Percentiles rank a stretch among this genome's conserved stretches.
phyloP scores from a whole-genome alignment of 2,113 vertebrate genomes.

The Oxyura jamaicensis region DNA sequence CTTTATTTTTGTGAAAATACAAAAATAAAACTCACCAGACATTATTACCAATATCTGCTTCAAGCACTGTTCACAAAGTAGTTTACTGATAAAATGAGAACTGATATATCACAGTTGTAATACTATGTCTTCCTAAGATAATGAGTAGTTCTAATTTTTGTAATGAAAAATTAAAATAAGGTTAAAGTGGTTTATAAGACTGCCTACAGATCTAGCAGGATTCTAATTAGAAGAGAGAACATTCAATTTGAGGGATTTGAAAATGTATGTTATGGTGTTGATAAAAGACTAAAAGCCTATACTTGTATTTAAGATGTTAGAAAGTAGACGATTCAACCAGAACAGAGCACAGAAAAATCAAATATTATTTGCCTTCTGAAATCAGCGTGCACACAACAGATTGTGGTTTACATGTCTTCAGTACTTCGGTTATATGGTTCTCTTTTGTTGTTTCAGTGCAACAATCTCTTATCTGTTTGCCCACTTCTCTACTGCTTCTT shows the following conservation, averaged over 20 bases:
- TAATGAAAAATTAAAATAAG: conserved; percentile 81
- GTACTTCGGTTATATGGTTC: neutral
- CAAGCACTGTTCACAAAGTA: conserved; percentile 74
- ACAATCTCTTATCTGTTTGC: conserved; percentile 13
- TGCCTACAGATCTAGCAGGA: conserved; percentile 73
- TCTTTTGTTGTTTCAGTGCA: conserved; percentile 32
- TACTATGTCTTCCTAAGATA: conserved; percentile 75
- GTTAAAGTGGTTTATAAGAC: conserved; percentile 75
- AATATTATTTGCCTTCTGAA: conserved; percentile 45
- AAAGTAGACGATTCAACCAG: neutral
- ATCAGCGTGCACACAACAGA: conserved; percentile 50
- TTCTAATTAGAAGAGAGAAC: conserved; percentile 73
- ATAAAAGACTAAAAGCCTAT: conserved; percentile 26
- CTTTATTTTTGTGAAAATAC: conserved; percentile 23
- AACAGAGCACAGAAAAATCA: conserved; percentile 6
- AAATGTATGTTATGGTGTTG: conserved; percentile 60
- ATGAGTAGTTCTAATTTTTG: conserved; percentile 79
- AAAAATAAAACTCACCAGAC: conserved; percentile 36
- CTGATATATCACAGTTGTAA: conserved; percentile 76
- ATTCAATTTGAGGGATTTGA: conserved; percentile 65
- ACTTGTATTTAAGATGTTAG: neutral
- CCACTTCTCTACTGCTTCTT: neutral
- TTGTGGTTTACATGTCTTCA: conserved; percentile 26
- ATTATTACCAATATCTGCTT: conserved; percentile 68
- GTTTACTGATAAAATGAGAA: conserved; percentile 75